Conservation (phyloP, 2,888 invertebrate species). For the Ramazzottius varieornatus region DNA sequence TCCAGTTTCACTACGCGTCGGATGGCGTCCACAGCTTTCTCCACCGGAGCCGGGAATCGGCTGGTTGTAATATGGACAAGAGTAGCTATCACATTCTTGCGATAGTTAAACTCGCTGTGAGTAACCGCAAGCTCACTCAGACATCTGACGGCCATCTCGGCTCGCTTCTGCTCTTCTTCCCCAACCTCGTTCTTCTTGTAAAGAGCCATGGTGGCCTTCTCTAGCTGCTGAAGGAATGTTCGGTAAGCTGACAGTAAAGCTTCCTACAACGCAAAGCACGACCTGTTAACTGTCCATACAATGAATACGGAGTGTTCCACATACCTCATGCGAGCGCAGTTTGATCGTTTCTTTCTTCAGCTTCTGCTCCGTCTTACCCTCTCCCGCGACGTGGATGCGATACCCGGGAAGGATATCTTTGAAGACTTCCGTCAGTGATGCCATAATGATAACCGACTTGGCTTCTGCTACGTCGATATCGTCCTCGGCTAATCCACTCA, state of each 20-base stretch:
- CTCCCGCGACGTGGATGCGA: neutral
- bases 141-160: neutral
- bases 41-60: neutral
- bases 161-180: neutral
- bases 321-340: neutral
- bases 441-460: neutral
- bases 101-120: neutral
- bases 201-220: neutral
- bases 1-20: neutral
- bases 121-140: neutral
- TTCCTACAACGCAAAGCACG: too few relatives aligned
- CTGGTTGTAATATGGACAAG: neutral
- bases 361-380: neutral
- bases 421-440: neutral
- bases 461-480: neutral
- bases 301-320: too few relatives aligned
- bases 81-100: neutral
- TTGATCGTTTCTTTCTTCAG: neutral
- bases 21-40: neutral
- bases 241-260: neutral
- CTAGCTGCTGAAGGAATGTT: neutral
- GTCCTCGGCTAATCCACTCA: neutral
- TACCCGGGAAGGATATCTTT: conserved; percentile 1
- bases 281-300: too few relatives aligned
- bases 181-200: neutral